Evolutionary conservation across 2,797 vertebrate species (phyloP), one percentile per base, ranked within the genome.

Genomic region (Brotogeris chrysoptera): DNA sequence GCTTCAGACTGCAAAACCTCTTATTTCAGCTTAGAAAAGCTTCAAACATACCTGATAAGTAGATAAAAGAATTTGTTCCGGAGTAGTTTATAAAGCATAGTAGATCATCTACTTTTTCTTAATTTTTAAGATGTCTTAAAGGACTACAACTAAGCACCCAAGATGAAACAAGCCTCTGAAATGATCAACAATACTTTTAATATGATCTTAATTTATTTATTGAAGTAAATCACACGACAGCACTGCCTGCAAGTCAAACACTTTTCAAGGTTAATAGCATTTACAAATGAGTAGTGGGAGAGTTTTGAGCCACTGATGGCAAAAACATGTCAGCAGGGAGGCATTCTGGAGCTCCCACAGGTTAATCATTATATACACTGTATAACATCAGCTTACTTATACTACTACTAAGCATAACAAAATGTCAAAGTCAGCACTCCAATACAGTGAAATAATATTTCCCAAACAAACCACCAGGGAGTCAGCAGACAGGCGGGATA

Each of bases 281-380:
- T 93, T 78, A 74, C n/a, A 73, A 87, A 59, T 64, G 21, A 87
- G 46, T 74, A 61, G 38, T 41, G 28, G 60, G 17, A 88, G 60
- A 60, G 34, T 49, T 84, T 80, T 38, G 43, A 92, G 64, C 20
- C 23, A 23, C 39, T 73, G 17, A 16, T 80, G 46, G 47, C 46
- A 71, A 73, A 88, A 50, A 19, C 19, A 44, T 74, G 81, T 93
- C 64, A 94, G 57, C 83, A 80, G 63, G 55, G 65, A 86, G 9
- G 46, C 70, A 73, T 83, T 80, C 64, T 88, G 52, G 50, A 90
- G 59, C 86, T 88, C 57, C 25, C 65, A 53, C 55, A 46, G 64
- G 88, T 96, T 96, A 96, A 97, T 95, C 61, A 96, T 96, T 96
- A 95, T 28, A 53, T 66, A 47, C 17, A 68, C 44, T 2, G 0